Evolutionary conservation across 2,113 vertebrate genomes (phyloP).

Genomic region (Rafetus swinhoei): DNA sequence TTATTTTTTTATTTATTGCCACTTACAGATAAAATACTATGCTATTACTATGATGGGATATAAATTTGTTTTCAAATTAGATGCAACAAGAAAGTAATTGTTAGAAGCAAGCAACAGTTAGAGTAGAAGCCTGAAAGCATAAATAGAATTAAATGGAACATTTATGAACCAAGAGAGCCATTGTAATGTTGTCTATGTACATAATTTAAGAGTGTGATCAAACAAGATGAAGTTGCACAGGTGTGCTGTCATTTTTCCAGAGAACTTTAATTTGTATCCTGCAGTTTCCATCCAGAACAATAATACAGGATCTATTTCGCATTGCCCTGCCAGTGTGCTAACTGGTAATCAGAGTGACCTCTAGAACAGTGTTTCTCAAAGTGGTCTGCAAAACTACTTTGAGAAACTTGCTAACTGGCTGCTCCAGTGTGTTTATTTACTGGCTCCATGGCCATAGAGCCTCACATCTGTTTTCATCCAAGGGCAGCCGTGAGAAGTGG

Average conservation of each 20-base stretch:
- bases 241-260: background rate
- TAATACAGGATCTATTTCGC: background rate
- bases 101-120: constrained; percentile 6
- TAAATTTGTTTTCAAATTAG: constrained; percentile 3
- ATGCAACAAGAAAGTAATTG: constrained; percentile 2
- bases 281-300: background rate
- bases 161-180: background rate
- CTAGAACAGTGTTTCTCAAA: background rate
- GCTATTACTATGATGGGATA: constrained; percentile 2
- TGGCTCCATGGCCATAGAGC: no score
- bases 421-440: no score
- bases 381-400: no score
- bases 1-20: background rate
- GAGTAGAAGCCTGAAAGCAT: background rate
- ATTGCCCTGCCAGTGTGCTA: background rate
- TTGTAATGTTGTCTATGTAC: background rate
- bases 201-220: background rate
- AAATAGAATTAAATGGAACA: background rate
- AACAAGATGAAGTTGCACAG: background rate
- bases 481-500: no score
- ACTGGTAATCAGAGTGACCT: background rate
- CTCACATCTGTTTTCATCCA: no score
- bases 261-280: background rate
- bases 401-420: no score
- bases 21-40: constrained; percentile 13